These are phyloP conservation scores for Poecilobothrus nobilitatus DNA, from an alignment of 2,888 invertebrate genomes.

Conservation along the genomic window DNA sequence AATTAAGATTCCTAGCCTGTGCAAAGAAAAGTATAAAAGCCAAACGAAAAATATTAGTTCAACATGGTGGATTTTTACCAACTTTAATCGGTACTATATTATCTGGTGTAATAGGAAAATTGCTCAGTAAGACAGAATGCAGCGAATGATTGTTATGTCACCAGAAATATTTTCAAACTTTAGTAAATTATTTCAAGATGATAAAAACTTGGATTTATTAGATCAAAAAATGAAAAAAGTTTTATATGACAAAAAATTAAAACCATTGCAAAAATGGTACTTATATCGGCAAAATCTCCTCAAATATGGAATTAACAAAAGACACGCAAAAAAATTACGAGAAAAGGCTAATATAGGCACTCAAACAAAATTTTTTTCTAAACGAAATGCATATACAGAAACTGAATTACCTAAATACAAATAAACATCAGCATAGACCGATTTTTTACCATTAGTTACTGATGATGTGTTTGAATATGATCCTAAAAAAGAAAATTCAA, in stretches of 20 bases:
- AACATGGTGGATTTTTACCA: constrained; percentile 14
- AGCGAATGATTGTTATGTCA: constrained; percentile 2
- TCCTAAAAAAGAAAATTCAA: not conserved
- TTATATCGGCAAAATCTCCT: not conserved
- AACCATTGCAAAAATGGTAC: constrained; percentile 2
- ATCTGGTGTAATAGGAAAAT: constrained; percentile 12
- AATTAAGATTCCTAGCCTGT: constrained; percentile 5
- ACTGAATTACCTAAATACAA: not conserved
- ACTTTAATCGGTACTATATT: constrained; percentile 9
- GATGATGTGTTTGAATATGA: constrained; percentile 5
- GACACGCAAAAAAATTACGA: not conserved
- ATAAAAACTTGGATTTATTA: not conserved
- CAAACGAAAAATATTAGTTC: constrained; percentile 12
- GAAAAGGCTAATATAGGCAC: not conserved
- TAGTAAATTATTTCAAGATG: not conserved
- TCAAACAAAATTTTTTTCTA: not conserved
- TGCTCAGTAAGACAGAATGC: not conserved
- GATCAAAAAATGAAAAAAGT: constrained; percentile 7
- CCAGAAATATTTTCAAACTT: not conserved
- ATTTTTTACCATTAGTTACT: not conserved
- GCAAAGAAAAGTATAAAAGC: not conserved
- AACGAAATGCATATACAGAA: not conserved
- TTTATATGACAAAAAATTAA: constrained; percentile 3
- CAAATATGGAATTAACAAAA: not conserved
- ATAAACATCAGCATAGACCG: not conserved